These are phyloP conservation scores for Saccopteryx bilineata DNA, from an alignment of 2,113 vertebrate genomes.

Conservation along the genomic window DNA sequence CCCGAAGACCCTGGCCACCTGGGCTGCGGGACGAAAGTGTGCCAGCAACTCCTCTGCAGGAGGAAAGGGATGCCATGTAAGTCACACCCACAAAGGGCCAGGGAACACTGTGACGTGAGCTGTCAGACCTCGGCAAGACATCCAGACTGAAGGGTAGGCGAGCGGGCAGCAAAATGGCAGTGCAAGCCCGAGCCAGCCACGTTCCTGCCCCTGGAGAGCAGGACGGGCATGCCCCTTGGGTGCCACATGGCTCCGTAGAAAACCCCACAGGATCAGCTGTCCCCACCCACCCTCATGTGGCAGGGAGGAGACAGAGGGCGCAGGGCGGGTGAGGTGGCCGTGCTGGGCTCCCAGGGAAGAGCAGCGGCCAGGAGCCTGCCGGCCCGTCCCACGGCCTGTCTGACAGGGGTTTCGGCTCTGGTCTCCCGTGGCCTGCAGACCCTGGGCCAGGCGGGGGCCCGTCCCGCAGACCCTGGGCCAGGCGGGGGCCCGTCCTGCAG, in stretches of 20 bases:
- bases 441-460: rapidly evolving
- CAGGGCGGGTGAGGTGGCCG: rapidly evolving
- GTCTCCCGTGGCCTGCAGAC: background rate
- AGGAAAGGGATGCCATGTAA: rapidly evolving
- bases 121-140: too few relatives aligned
- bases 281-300: rapidly evolving
- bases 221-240: background rate
- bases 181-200: rapidly evolving
- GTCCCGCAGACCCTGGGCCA: too few relatives aligned
- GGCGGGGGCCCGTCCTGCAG: too few relatives aligned
- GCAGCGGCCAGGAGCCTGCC: rapidly evolving
- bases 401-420: background rate
- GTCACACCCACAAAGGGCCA: background rate
- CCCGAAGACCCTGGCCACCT: rapidly evolving
- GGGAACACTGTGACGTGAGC: too few relatives aligned
- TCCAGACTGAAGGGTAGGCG: background rate
- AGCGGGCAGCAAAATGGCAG: too few relatives aligned
- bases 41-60: background rate
- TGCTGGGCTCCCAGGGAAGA: background rate
- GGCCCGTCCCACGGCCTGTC: background rate
- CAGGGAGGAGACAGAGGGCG: background rate
- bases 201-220: background rate
- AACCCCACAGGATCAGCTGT: rapidly evolving
- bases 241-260: background rate
- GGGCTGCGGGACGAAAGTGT: background rate